phyloP scores from a whole-genome alignment of 1,140 invertebrate genomes.

The Steinernema khuongi region DNA sequence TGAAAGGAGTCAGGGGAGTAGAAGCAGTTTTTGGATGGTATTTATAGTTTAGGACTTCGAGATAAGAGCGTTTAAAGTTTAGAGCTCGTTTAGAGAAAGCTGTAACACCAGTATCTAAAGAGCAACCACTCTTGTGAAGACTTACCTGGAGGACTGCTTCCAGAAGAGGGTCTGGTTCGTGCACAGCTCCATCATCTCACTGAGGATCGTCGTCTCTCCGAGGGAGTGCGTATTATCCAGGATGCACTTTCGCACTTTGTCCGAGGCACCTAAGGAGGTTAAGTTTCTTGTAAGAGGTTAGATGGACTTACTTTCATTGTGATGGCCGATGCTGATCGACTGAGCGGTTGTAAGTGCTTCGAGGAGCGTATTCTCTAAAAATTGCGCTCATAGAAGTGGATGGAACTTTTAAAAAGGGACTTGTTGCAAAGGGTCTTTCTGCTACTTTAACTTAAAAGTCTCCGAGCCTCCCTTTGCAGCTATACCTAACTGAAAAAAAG shows the following conservation, averaged over 20 bases:
- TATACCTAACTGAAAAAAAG: too few species aligned
- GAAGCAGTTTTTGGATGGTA: too few species aligned
- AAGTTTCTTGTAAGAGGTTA: neutral
- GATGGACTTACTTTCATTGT: constrained; percentile 1
- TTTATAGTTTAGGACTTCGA: too few species aligned
- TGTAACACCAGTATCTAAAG: too few species aligned
- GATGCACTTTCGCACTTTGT: neutral
- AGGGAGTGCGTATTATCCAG: neutral
- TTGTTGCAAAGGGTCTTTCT: too few species aligned
- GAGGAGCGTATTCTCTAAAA: neutral
- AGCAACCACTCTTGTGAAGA: too few species aligned
- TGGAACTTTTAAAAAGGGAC: neutral
- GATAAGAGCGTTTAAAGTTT: too few species aligned
- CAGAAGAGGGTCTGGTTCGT: constrained; percentile 1
- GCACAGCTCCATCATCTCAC: constrained; percentile 3
- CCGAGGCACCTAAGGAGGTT: neutral
- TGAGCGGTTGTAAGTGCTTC: neutral
- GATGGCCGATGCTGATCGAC: neutral
- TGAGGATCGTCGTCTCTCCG: constrained; percentile 2
- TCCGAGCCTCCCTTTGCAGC: too few species aligned
- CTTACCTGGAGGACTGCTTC: neutral
- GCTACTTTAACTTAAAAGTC: too few species aligned
- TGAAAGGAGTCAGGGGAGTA: too few species aligned
- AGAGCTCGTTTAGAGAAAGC: too few species aligned
- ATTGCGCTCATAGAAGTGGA: neutral